Percentiles rank a stretch among this genome's conserved stretches.
Conservation (phyloP, 23 tunicate genomes). For the Botrylloides violaceus region DNA sequence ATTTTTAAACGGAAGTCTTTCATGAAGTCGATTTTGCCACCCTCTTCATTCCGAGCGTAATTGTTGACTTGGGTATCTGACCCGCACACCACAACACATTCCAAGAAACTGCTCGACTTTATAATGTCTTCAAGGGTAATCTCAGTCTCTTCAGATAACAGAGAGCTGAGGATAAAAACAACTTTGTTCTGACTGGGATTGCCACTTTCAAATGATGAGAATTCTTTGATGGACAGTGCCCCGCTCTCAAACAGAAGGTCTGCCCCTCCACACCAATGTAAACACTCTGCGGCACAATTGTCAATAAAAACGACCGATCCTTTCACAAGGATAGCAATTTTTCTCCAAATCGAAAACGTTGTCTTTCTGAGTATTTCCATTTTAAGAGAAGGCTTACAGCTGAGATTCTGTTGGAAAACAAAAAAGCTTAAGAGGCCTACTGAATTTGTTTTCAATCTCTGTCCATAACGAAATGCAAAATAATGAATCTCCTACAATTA, state of each 20-base stretch:
- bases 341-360: slow-evolving; percentile 22
- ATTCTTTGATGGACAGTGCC: slow-evolving; percentile 50
- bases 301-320: slow-evolving; percentile 58
- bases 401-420: too few relatives aligned
- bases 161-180: slow-evolving; percentile 41
- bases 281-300: slow-evolving; percentile 50
- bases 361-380: slow-evolving; percentile 3
- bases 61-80: slow-evolving; percentile 24
- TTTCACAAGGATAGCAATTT: slow-evolving; percentile 28
- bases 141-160: slow-evolving; percentile 24
- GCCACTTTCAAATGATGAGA: slow-evolving; percentile 69
- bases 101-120: slow-evolving; percentile 38
- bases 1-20: slow-evolving; percentile 23
- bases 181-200: slow-evolving; percentile 31
- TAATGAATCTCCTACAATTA: too few relatives aligned
- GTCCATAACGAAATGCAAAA: too few relatives aligned
- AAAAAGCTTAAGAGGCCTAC: too few relatives aligned
- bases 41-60: slow-evolving; percentile 19
- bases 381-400: too few relatives aligned
- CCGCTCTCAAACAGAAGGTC: slow-evolving; percentile 32
- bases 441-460: too few relatives aligned
- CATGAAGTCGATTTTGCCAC: slow-evolving; percentile 9
- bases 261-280: slow-evolving; percentile 65
- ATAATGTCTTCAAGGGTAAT: slow-evolving; percentile 34
- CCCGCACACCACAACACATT: slow-evolving; percentile 37